phyloP scores from a whole-genome alignment of 1,140 invertebrate genomes.

The Amphibalanus amphitrite region DNA sequence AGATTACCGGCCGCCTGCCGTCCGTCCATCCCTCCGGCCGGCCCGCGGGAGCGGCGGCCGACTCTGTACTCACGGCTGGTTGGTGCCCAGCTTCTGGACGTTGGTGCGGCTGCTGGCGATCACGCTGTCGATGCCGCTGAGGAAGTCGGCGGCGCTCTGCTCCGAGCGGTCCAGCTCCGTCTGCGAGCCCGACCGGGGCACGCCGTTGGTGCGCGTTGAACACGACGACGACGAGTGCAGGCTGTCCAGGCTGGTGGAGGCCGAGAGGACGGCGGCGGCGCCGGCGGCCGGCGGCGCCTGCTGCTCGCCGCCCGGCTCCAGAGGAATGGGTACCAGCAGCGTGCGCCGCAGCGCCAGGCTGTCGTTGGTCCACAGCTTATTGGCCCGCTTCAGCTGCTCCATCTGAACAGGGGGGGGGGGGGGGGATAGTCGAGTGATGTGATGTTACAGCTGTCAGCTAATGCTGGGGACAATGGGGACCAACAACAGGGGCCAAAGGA shows the following conservation, averaged over 20 bases:
- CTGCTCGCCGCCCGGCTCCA: neutral
- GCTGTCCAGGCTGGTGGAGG: slow-evolving; percentile 1
- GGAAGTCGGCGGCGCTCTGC: slow-evolving; percentile 56
- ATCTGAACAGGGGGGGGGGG: slow-evolving; percentile 36
- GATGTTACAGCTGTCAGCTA: no score
- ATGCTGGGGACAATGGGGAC: no score
- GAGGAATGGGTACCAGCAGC: slow-evolving; percentile 54
- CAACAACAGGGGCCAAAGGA: no score
- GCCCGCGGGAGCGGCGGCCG: no score
- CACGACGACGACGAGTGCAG: slow-evolving; percentile 1
- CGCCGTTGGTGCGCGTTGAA: neutral
- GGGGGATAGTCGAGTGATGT: no score
- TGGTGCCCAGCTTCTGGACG: slow-evolving; percentile 44
- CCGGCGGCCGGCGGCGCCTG: no score
- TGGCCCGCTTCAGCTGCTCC: slow-evolving; percentile 71
- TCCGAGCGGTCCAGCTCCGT: slow-evolving; percentile 33
- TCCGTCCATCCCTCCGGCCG: neutral
- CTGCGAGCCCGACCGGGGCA: neutral
- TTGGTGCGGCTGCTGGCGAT: slow-evolving; percentile 67
- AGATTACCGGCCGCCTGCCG: neutral
- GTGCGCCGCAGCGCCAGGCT: slow-evolving; percentile 68
- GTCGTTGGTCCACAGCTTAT: slow-evolving; percentile 71
- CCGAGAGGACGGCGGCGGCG: neutral
- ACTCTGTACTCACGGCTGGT: slow-evolving; percentile 9
- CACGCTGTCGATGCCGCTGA: slow-evolving; percentile 67